A percentile compares a stretch with the other conserved stretches of the same genome.
These are phyloP conservation scores for Sesamia inferens DNA, from an alignment of 2,888 invertebrate genomes.

Conservation along the genomic window DNA sequence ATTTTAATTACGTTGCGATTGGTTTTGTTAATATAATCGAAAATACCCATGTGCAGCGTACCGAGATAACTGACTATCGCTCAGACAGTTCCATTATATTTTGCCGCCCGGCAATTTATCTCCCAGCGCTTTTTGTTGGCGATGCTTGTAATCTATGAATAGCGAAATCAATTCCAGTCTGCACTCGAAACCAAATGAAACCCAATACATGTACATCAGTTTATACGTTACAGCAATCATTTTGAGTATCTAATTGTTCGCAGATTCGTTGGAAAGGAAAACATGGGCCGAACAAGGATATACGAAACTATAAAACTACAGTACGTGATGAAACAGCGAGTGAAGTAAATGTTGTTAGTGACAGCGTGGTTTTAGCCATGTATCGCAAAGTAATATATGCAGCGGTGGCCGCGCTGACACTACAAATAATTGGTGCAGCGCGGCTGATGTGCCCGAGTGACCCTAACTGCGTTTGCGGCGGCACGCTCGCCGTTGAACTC, in stretches of 20 bases:
- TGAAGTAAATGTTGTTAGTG: slow-evolving; percentile 66
- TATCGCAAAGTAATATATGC: slow-evolving; percentile 77
- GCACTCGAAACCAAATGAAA: slow-evolving; percentile 67
- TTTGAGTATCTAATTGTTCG: slow-evolving; percentile 66
- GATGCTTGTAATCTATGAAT: slow-evolving; percentile 79
- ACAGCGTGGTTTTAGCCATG: slow-evolving; percentile 72
- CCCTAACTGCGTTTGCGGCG: slow-evolving; percentile 88
- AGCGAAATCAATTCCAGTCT: slow-evolving; percentile 74
- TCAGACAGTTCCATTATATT: slow-evolving; percentile 78
- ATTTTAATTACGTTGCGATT: slow-evolving; percentile 51
- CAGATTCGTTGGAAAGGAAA: slow-evolving; percentile 68
- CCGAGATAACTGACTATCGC: slow-evolving; percentile 75
- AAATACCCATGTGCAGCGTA: slow-evolving; percentile 67
- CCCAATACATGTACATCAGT: slow-evolving; percentile 57
- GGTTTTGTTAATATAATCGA: slow-evolving; percentile 71
- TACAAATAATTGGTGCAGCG: slow-evolving; percentile 83
- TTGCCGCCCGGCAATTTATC: slow-evolving; percentile 78
- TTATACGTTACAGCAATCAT: slow-evolving; percentile 54
- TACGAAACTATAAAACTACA: slow-evolving; percentile 61
- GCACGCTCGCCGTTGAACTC: slow-evolving; percentile 85
- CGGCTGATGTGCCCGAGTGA: slow-evolving; percentile 83
- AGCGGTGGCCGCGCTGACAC: slow-evolving; percentile 77
- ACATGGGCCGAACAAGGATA: slow-evolving; percentile 56
- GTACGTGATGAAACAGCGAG: slow-evolving; percentile 52
- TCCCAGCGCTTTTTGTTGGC: slow-evolving; percentile 76